A percentile compares a stretch with the other conserved stretches of the same genome.
Conservation (phyloP, 37 sponge, comb jelly and placozoan species). For the Haliclona indistincta region DNA sequence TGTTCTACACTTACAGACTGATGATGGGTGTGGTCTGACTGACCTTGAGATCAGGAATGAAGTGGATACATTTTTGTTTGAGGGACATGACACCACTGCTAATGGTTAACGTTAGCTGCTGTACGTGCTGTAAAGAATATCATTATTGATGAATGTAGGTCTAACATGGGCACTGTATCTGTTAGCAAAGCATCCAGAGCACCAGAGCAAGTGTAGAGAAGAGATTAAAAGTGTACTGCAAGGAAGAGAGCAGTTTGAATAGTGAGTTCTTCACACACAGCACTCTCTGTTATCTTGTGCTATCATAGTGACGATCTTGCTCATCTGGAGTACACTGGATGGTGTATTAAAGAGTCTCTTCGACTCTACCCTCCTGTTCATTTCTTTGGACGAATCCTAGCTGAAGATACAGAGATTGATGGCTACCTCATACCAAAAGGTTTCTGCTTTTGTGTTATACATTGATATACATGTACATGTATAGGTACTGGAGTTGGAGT, state of each 20-base stretch:
- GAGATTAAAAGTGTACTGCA: slow-evolving; percentile 53
- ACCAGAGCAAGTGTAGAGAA: slow-evolving; percentile 76
- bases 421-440: slow-evolving; percentile 62
- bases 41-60: slow-evolving; percentile 86
- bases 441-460: neutral
- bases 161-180: slow-evolving; percentile 53
- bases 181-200: slow-evolving; percentile 61
- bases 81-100: slow-evolving; percentile 87
- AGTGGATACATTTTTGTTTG: slow-evolving; percentile 91
- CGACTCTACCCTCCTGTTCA: slow-evolving; percentile 73
- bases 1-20: slow-evolving; percentile 2
- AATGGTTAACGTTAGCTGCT: no score
- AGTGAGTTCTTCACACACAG: neutral
- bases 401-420: slow-evolving; percentile 51
- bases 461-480: no score
- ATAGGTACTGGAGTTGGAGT: slow-evolving; percentile 22
- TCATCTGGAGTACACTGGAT: slow-evolving; percentile 43
- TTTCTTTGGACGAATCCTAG: slow-evolving; percentile 6
- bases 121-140: no score
- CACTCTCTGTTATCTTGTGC: neutral
- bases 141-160: no score
- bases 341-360: slow-evolving; percentile 79
- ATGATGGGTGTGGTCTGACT: slow-evolving; percentile 52
- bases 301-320: slow-evolving; percentile 36
- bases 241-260: slow-evolving; percentile 45